Conservation (phyloP, 2,797 vertebrate genomes). For the Xenentodon cancila region DNA sequence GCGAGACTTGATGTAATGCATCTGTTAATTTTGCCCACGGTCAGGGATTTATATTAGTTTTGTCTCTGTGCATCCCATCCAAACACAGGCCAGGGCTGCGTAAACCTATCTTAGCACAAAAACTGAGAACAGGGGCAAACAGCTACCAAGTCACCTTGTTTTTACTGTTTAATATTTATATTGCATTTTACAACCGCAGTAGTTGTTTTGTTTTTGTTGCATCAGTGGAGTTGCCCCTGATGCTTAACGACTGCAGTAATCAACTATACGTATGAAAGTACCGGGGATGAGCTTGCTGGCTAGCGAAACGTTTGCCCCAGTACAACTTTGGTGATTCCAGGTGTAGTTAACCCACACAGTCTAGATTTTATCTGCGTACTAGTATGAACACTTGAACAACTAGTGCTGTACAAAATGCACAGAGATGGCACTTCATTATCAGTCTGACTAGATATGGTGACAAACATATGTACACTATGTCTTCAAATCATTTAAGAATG, state of each 20-base stretch:
- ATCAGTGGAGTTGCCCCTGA: too few species aligned
- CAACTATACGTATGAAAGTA: neutral
- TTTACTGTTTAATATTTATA: neutral
- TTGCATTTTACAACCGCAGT: neutral
- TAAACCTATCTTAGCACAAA: conserved; percentile 4
- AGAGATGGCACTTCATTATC: conserved; percentile 38
- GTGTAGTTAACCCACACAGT: neutral
- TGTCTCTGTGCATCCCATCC: conserved; percentile 30
- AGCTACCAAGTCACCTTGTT: conserved; percentile 4
- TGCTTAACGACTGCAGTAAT: conserved; percentile 3
- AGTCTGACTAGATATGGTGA: conserved; percentile 19
- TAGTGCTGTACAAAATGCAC: conserved; percentile 22
- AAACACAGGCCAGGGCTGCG: neutral
- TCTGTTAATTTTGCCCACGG: conserved; percentile 22
- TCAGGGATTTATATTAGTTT: conserved; percentile 2
- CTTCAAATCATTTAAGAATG: conserved; percentile 32
- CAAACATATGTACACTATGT: conserved; percentile 33
- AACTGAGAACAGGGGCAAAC: neutral
- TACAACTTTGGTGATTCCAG: conserved; percentile 3
- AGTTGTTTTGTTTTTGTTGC: too few species aligned
- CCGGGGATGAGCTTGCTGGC: conserved; percentile 17
- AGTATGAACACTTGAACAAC: neutral
- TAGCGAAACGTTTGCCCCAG: conserved; percentile 11
- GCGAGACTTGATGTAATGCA: conserved; percentile 24
- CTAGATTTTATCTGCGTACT: conserved; percentile 8